Percentiles rank a stretch among this genome's conserved stretches.
Evolutionary conservation across 2,113 vertebrate genomes (phyloP).

Genomic region (Poicephalus meyeri): DNA sequence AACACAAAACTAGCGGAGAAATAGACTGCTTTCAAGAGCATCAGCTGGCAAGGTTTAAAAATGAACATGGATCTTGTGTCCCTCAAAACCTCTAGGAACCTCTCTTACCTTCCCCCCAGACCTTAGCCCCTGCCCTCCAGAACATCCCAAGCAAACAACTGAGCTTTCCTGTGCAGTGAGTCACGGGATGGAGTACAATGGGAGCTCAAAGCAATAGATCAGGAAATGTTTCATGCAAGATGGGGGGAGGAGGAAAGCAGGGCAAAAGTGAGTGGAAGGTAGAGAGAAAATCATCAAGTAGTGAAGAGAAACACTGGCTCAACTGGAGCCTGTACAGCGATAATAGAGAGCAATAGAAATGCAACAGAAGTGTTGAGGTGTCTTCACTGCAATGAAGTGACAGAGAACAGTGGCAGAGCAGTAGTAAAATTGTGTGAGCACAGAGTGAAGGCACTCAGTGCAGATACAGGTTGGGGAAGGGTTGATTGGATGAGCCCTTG

Average conservation of each 20-base stretch:
- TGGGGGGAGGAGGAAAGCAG: not conserved
- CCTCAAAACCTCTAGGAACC: not conserved
- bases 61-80: not conserved
- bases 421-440: not conserved
- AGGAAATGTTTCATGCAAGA: conserved; percentile 19
- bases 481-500: not conserved
- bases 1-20: not conserved
- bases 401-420: not conserved
- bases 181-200: conserved; percentile 26
- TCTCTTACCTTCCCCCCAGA: not conserved
- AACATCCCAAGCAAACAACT: not conserved
- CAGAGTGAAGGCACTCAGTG: not conserved
- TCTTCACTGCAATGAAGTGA: not conserved
- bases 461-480: not conserved
- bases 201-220: not conserved
- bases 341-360: not conserved
- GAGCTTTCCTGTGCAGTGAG: conserved; percentile 42
- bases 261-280: not conserved
- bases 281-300: not conserved
- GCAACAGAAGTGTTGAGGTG: not conserved
- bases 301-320: not conserved
- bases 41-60: not conserved
- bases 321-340: not conserved
- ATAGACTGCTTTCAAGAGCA: not conserved
- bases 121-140: not conserved